phyloP scores from a whole-genome alignment of 2,113 vertebrate species.

The Rhinichthys klamathensis region DNA sequence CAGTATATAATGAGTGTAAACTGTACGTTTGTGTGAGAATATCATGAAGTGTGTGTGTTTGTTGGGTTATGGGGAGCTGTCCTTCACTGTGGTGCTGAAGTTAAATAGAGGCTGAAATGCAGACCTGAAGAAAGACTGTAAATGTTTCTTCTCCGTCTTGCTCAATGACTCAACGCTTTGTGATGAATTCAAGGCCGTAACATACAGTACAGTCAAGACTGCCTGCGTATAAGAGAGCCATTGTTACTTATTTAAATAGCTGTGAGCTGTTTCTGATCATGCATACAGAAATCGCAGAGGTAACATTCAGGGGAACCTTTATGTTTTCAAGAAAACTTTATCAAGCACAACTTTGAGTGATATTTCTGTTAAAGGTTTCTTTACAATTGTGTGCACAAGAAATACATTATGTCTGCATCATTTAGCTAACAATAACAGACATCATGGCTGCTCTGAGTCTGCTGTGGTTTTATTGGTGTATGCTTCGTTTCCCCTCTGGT shows the following conservation, averaged over 20 bases:
- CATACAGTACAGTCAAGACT: conserved; percentile 7
- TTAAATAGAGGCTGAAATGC: conserved; percentile 26
- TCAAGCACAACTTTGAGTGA: conserved; percentile 26
- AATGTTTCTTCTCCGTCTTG: conserved; percentile 34
- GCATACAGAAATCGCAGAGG: neutral
- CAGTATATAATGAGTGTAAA: no score
- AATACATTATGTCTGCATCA: neutral
- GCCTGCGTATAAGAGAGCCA: neutral
- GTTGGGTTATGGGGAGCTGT: conserved; percentile 31
- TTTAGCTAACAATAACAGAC: neutral
- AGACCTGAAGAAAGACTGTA: conserved; percentile 33
- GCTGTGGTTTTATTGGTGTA: neutral
- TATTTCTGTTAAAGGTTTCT: neutral
- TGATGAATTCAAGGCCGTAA: conserved; percentile 42
- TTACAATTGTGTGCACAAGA: neutral
- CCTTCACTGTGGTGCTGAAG: conserved; percentile 41
- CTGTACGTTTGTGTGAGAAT: neutral
- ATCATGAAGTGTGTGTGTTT: neutral
- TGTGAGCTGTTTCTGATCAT: conserved; percentile 20
- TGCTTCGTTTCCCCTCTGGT: neutral
- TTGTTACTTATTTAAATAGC: conserved; percentile 34
- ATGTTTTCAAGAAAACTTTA: neutral
- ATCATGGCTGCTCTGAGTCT: neutral
- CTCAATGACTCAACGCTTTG: conserved; percentile 47
- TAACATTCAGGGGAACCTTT: neutral